Base-by-base conservation (phyloP, 2,888 invertebrate species). In the Eurytoma californica region DNA sequence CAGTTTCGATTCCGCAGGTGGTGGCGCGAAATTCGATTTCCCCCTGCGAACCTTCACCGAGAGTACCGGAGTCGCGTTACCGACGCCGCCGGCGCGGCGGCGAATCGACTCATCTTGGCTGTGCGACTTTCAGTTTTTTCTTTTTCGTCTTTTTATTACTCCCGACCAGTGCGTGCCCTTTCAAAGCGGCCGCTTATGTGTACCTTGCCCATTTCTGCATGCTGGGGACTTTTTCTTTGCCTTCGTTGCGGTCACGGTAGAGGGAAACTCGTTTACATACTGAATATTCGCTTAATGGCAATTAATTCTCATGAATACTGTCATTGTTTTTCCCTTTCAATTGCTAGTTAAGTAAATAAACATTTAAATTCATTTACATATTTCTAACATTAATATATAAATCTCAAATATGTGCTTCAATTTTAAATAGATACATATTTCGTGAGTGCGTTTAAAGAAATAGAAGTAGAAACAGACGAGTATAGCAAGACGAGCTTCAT, bases 41-140 rank as follows among this genome's bases (percentile, higher is more conserved):
- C 39, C 7, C 39, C 39, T 9, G 39, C 39, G 39, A 39, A 39
- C 39, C 39, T 39, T 39, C 39, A 1, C 63, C n/a, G 16, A 16
- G 57, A 16, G 57, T 57, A n/a, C 18, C 67, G 79, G 74, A 77
- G 81, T 79, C 73, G 77, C 77, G 55, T 78, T 77, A 80, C 79
- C 72, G 47, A 24, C 57, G 57, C 65, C 28, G 47, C 79, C 72
- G 47, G 18, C 57, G 57, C 65, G 47, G 47, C n/a, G 12, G 2
- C 7, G 49, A 67, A 77, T 66, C n/a, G 18, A 65, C 39, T 58
- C 49, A 47, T 24, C 68, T 61, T 39, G 30, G 1, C 16, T 68
- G 49, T 47, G 51, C 51, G n/a, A 3, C n/a, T 4, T 66, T 24
- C 28, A 28, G 13, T 3, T 47, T 18, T 47, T 57, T 20, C 55